These are phyloP conservation scores for Eupsilia transversa DNA, from an alignment of 2,888 invertebrate genomes.

Conservation along the genomic window DNA sequence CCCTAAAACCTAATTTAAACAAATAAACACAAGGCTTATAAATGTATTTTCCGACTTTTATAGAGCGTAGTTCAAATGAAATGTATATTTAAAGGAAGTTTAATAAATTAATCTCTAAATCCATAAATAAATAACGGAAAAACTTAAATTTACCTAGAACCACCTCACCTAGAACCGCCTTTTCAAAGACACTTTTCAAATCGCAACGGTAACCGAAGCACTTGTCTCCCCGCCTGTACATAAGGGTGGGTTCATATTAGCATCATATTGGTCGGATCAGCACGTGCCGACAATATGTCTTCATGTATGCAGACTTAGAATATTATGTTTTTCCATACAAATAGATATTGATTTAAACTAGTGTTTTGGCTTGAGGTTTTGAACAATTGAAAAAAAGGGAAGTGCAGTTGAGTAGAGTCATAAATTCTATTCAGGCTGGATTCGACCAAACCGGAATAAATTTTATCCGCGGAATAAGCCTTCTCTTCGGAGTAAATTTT, in stretches of 20 bases:
- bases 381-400: constrained; percentile 1
- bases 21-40: background rate
- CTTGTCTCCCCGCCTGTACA: constrained; percentile 47
- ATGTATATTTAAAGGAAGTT: background rate
- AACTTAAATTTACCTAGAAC: too few species aligned
- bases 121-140: background rate
- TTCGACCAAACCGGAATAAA: too few species aligned
- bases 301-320: constrained; percentile 37
- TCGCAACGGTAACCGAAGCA: background rate
- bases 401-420: background rate
- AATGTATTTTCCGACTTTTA: background rate
- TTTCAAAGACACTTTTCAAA: background rate
- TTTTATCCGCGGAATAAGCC: too few species aligned
- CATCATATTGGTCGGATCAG: constrained; percentile 66
- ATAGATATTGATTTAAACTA: constrained; percentile 49
- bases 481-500: too few species aligned
- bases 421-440: too few species aligned
- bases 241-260: constrained; percentile 70
- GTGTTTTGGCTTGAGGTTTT: constrained; percentile 1
- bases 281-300: constrained; percentile 70
- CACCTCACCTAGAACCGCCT: too few species aligned
- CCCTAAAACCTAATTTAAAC: background rate
- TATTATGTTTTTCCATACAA: constrained; percentile 31
- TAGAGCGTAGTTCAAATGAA: background rate
- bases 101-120: background rate